phyloP scores from a whole-genome alignment of 2,797 vertebrate species.

The Parauchenoglanis punctatus region DNA sequence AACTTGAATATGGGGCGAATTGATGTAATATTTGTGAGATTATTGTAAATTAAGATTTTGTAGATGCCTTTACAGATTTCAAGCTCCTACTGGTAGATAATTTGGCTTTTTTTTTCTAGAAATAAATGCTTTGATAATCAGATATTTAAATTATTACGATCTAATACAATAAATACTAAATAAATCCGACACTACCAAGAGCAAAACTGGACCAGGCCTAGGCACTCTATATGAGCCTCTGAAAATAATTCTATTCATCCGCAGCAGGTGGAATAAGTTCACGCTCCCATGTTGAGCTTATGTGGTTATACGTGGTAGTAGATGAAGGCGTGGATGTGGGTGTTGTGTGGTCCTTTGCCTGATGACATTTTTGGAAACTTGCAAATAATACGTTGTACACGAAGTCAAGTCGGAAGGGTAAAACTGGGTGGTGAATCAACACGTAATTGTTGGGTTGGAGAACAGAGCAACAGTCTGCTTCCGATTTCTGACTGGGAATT shows the following conservation, averaged over 20 bases:
- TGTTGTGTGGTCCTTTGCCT: not conserved
- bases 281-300: not conserved
- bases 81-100: not conserved
- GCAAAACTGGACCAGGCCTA: not conserved
- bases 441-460: slow-evolving; percentile 48
- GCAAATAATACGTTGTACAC: slow-evolving; percentile 12
- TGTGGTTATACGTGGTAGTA: not conserved
- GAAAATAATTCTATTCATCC: not conserved
- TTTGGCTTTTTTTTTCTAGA: not conserved
- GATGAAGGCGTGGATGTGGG: slow-evolving; percentile 9
- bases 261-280: not conserved
- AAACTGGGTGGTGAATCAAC: slow-evolving; percentile 41
- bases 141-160: not conserved
- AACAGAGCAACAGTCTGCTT: slow-evolving; percentile 36
- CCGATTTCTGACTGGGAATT: slow-evolving; percentile 47
- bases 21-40: not conserved
- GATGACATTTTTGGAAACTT: slow-evolving; percentile 18
- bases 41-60: not conserved
- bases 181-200: not conserved
- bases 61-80: not conserved
- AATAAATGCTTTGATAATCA: not conserved
- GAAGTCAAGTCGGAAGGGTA: not conserved
- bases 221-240: not conserved
- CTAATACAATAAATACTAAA: not conserved
- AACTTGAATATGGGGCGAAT: not conserved